A percentile compares a stretch with the other conserved stretches of the same genome.
Conservation (phyloP, 2,888 invertebrate species). For the Meteorus cinctellus region DNA sequence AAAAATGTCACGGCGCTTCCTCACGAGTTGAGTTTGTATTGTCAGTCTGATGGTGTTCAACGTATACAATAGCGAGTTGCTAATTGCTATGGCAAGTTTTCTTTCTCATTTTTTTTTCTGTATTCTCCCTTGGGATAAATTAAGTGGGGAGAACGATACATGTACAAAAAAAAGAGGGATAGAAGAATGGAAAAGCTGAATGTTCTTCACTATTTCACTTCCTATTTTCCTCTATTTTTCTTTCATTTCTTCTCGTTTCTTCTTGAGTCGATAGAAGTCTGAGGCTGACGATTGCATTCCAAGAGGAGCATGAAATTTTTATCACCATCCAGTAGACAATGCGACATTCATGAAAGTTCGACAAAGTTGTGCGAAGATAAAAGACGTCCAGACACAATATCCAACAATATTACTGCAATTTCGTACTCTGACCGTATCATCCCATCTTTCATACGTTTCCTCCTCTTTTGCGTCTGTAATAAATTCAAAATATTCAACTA, state of each 20-base stretch:
- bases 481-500: background rate
- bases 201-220: background rate
- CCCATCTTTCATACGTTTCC: slow-evolving; percentile 28
- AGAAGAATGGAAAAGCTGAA: background rate
- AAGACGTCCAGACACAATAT: slow-evolving; percentile 32
- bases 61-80: slow-evolving; percentile 49
- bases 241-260: slow-evolving; percentile 6
- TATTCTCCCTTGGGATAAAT: slow-evolving; percentile 44
- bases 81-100: slow-evolving; percentile 58
- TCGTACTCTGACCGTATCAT: slow-evolving; percentile 11
- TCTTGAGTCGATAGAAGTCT: slow-evolving; percentile 8
- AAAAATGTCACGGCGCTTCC: slow-evolving; percentile 24
- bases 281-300: slow-evolving; percentile 30
- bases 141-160: slow-evolving; percentile 40
- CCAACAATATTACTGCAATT: slow-evolving; percentile 31
- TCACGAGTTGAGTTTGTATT: slow-evolving; percentile 29
- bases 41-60: background rate
- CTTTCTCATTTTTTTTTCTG: slow-evolving; percentile 21
- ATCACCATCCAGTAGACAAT: slow-evolving; percentile 34
- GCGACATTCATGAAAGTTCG: slow-evolving; percentile 34
- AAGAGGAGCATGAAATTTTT: slow-evolving; percentile 26
- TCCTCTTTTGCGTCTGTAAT: slow-evolving; percentile 14
- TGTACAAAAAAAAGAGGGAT: background rate
- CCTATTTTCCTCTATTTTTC: background rate
- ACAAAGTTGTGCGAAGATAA: slow-evolving; percentile 31